Conservation (phyloP, 2,888 invertebrate genomes). For the Leucophora obtusa region DNA sequence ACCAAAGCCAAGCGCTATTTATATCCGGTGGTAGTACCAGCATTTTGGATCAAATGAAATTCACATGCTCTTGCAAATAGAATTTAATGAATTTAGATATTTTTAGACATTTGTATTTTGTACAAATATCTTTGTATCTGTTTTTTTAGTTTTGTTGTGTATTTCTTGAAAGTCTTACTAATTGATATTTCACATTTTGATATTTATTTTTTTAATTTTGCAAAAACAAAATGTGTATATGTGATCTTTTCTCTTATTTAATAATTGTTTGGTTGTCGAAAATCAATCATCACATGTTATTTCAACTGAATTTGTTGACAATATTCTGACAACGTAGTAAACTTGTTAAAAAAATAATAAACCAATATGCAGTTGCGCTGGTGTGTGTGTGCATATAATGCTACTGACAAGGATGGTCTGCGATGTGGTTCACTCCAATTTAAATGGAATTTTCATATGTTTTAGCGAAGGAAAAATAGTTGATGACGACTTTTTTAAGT, state of each 20-base stretch:
- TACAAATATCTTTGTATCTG: no score
- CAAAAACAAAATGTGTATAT: neutral
- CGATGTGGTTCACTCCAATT: no score
- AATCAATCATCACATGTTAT: constrained; percentile 30
- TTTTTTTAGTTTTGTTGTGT: neutral
- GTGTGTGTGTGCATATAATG: neutral
- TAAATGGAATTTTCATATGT: no score
- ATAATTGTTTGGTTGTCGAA: constrained; percentile 22
- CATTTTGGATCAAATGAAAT: no score
- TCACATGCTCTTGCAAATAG: no score
- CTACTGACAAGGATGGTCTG: no score
- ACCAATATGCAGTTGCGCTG: neutral
- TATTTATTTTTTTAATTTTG: neutral
- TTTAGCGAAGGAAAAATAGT: no score
- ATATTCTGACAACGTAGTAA: constrained; percentile 3
- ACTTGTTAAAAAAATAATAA: constrained; percentile 13
- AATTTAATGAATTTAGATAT: no score
- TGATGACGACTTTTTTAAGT: no score
- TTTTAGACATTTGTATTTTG: no score
- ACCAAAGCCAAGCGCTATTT: no score
- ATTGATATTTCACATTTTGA: constrained; percentile 24
- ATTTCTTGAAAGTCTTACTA: constrained; percentile 2
- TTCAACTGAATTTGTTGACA: constrained; percentile 24
- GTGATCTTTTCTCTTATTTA: neutral
- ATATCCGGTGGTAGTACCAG: no score